Evolutionary conservation across 2,113 vertebrate genomes (phyloP).

Genomic region (Mesitornis unicolor): DNA sequence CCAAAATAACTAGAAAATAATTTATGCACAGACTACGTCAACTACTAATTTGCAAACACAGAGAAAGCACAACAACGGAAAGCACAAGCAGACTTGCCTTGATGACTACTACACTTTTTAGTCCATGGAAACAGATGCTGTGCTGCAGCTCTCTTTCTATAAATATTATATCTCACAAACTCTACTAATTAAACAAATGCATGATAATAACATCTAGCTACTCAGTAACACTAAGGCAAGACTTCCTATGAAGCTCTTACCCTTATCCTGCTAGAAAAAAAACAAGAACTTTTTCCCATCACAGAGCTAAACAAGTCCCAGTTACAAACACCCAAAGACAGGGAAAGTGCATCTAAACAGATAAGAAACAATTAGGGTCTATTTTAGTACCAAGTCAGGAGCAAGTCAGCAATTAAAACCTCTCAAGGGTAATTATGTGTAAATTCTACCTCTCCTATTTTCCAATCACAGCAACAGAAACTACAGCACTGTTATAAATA

Average conservation of each 20-base stretch:
- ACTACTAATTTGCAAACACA: not conserved
- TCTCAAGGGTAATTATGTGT: conserved; percentile 27
- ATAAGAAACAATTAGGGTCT: conserved; percentile 45
- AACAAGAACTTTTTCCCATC: not conserved
- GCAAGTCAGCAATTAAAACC: conserved; percentile 45
- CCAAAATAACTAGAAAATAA: not conserved
- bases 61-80: not conserved
- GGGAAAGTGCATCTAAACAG: conserved; percentile 9
- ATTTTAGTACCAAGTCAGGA: conserved; percentile 47
- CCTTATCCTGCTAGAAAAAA: not conserved
- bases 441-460: conserved; percentile 53
- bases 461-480: conserved; percentile 57
- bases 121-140: not conserved
- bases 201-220: not conserved
- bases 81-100: not conserved
- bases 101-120: not conserved
- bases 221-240: not conserved
- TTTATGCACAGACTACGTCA: not conserved
- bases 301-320: not conserved
- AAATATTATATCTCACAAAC: not conserved
- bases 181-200: not conserved
- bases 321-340: not conserved
- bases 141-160: not conserved
- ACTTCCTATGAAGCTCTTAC: not conserved
- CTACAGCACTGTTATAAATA: conserved; percentile 55